These are phyloP conservation scores for Tridacna crocea DNA, from an alignment of 2,888 invertebrate species.

Conservation along the genomic window DNA sequence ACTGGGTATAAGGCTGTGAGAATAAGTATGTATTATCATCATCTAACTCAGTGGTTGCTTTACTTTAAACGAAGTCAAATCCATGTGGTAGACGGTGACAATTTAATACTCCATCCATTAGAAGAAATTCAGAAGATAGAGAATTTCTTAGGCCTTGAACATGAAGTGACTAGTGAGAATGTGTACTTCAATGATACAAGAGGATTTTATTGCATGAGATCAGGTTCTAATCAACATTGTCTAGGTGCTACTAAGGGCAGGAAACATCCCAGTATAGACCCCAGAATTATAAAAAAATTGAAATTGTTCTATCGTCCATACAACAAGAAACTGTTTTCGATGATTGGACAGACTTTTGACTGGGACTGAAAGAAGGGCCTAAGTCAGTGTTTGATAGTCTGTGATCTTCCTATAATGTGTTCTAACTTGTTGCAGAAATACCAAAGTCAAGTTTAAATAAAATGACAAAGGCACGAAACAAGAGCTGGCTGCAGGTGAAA, in stretches of 20 bases:
- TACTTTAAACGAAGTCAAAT: constrained; percentile 96
- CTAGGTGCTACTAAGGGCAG: constrained; percentile 94
- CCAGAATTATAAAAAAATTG: constrained; percentile 85
- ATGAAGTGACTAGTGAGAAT: constrained; percentile 87
- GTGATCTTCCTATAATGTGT: constrained; percentile 19
- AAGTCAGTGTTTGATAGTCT: constrained; percentile 12
- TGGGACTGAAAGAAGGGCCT: constrained; percentile 87
- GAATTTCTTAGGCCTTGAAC: constrained; percentile 79
- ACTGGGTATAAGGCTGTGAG: constrained; percentile 85
- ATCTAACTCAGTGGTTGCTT: constrained; percentile 95
- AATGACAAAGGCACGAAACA: no score
- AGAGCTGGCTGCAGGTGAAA: no score
- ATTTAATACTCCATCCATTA: constrained; percentile 80
- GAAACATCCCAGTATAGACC: constrained; percentile 94
- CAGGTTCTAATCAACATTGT: constrained; percentile 89
- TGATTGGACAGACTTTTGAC: constrained; percentile 95
- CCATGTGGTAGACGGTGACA: constrained; percentile 91
- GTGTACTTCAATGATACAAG: constrained; percentile 99
- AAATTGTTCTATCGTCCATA: constrained; percentile 81
- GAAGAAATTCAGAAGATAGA: constrained; percentile 80
- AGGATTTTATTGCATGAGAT: constrained; percentile 95
- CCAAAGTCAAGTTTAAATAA: no score
- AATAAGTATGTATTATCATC: constrained; percentile 86
- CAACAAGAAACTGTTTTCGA: constrained; percentile 87
- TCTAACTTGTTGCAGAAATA: not conserved